Base-by-base conservation (phyloP, 2,113 vertebrate genomes). In the Xyliphius kryptos region DNA sequence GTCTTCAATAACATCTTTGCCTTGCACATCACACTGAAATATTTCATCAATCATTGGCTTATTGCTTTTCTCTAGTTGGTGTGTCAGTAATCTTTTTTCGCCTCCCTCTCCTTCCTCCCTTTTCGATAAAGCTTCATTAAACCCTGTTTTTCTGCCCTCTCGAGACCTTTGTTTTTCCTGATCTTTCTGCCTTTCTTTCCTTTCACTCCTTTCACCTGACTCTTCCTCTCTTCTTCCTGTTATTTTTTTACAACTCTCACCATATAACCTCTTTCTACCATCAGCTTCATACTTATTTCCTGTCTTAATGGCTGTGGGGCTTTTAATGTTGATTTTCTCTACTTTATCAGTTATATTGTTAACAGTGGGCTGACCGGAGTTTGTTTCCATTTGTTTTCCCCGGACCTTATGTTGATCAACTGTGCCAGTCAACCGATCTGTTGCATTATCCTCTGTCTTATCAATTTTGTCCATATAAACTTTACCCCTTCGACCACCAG, bases 401-500 rank as follows among this genome's bases (percentile, higher is more conserved):
- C 5, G 56, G 16, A 61, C 58, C 32, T 65, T 36, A 22, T n/a
- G n/a, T n/a, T n/a, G n/a, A n/a, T n/a, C n/a, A n/a, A n/a, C n/a
- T n/a, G n/a, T n/a, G n/a, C n/a, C n/a, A n/a, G n/a, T n/a, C n/a
- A n/a, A n/a, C n/a, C n/a, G n/a, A n/a, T n/a, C n/a, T n/a, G n/a
- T n/a, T n/a, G n/a, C n/a, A n/a, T n/a, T n/a, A n/a, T n/a, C n/a
- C n/a, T n/a, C n/a, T n/a, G n/a, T n/a, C n/a, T n/a, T n/a, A n/a
- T n/a, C n/a, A n/a, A n/a, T n/a, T n/a, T n/a, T n/a, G n/a, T n/a
- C n/a, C n/a, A n/a, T n/a, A n/a, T n/a, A n/a, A n/a, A n/a, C 26
- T 32, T 32, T 32, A 32, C 26, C 62, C 50, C 93, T 87, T 40
- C 95, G 85, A 5, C 89, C 87, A 19, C 92, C 93, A 7, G 96